Conservation (phyloP, 2,797 vertebrate genomes). For the Poecilia wingei region DNA sequence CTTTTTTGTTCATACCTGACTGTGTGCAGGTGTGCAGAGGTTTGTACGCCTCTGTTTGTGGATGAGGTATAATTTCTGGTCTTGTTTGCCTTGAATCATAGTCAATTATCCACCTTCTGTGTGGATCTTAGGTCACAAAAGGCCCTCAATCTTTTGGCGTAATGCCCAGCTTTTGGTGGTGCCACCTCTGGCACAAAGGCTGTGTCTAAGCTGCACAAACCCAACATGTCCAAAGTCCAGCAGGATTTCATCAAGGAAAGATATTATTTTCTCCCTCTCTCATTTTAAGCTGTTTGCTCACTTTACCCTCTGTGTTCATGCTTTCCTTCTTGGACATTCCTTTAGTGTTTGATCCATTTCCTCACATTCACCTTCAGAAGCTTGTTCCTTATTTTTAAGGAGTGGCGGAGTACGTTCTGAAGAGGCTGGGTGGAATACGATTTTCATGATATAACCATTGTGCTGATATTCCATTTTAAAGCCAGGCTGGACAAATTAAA, state of each 20-base stretch:
- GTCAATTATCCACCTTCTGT: constrained; percentile 61
- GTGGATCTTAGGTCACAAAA: constrained; percentile 64
- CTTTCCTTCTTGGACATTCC: neutral
- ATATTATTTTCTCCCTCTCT: constrained; percentile 43
- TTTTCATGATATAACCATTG: constrained; percentile 73
- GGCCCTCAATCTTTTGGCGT: constrained; percentile 40
- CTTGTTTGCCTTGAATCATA: constrained; percentile 48
- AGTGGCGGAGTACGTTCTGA: constrained; percentile 44
- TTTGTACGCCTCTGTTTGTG: constrained; percentile 40
- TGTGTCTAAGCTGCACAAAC: constrained; percentile 36
- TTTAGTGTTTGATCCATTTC: constrained; percentile 2
- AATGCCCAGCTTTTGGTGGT: constrained; percentile 37
- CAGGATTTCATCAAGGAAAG: constrained; percentile 44
- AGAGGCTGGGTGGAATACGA: constrained; percentile 63
- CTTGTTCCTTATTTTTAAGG: constrained; percentile 30
- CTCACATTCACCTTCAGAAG: constrained; percentile 44
- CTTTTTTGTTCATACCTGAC: constrained; percentile 50
- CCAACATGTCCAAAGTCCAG: constrained; percentile 45
- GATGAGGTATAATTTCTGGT: constrained; percentile 27
- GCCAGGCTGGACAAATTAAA: constrained; percentile 43
- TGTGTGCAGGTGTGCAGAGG: constrained; percentile 55
- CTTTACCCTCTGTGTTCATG: neutral
- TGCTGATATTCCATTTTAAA: constrained; percentile 66
- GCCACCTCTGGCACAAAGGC: constrained; percentile 50
- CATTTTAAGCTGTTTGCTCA: constrained; percentile 8